These are phyloP conservation scores for Panthera uncia DNA, from an alignment of 2,113 vertebrate species.

Conservation along the genomic window DNA sequence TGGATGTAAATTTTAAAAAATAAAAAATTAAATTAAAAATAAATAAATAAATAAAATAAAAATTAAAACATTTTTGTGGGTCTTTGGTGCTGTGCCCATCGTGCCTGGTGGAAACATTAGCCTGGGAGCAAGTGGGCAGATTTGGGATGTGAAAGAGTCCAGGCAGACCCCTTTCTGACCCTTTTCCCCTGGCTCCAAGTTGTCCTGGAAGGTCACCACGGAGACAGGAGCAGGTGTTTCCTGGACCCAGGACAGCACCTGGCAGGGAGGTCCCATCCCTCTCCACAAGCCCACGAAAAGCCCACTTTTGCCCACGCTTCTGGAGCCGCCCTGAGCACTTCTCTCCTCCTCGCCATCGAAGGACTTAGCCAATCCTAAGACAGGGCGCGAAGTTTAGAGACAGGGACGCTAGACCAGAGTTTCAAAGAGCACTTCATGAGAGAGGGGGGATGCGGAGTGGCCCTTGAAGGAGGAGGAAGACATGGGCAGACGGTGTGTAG, in stretches of 20 bases:
- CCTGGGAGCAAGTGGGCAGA: not conserved
- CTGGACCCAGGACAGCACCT: not conserved
- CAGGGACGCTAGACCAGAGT: not conserved
- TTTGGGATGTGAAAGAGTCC: not conserved
- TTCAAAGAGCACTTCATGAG: not conserved
- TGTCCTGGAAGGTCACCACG: not conserved
- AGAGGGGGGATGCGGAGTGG: not conserved
- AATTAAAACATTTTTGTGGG: not conserved
- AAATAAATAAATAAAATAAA: not conserved
- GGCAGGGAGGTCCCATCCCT: not conserved
- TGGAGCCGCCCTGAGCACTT: too few relatives aligned
- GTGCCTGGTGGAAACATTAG: not conserved
- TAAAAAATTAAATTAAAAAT: too few relatives aligned
- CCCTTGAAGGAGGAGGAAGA: not conserved
- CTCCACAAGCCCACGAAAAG: not conserved
- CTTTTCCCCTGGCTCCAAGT: not conserved
- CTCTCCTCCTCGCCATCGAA: not conserved
- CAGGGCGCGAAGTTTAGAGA: not conserved
- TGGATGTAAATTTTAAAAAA: too few relatives aligned
- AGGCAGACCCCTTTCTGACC: not conserved
- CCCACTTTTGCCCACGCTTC: not conserved
- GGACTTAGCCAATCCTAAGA: not conserved
- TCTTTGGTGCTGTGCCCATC: not conserved
- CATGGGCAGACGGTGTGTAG: accelerated
- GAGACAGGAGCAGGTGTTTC: not conserved